Percentiles rank a stretch among this genome's conserved stretches.
Conservation (phyloP, 2,113 vertebrate genomes). For the Trogon melanurus region DNA sequence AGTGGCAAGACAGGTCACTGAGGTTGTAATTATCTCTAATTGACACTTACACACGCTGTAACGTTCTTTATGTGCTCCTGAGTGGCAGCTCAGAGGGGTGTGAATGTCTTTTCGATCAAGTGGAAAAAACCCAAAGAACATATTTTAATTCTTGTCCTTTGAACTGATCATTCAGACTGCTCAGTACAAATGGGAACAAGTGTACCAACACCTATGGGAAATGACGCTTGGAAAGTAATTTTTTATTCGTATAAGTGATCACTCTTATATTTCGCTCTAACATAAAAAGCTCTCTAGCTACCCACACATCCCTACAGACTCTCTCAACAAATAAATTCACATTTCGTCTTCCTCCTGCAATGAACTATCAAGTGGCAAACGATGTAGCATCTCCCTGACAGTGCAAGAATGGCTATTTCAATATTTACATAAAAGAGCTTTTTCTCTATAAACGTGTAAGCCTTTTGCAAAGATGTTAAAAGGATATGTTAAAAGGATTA, state of each 20-base stretch:
- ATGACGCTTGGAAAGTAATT: background rate
- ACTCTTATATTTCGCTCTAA: background rate
- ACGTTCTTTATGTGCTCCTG: constrained; percentile 21
- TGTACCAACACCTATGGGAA: background rate
- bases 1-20: constrained; percentile 37
- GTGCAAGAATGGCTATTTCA: background rate
- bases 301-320: background rate
- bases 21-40: constrained; percentile 52
- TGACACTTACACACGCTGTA: constrained; percentile 38
- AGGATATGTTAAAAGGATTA: background rate
- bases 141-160: constrained; percentile 35
- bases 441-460: background rate
- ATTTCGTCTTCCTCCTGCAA: background rate
- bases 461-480: background rate
- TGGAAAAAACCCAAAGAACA: background rate
- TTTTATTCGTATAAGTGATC: background rate
- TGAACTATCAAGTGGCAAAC: background rate
- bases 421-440: background rate
- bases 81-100: constrained; percentile 1
- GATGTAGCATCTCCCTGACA: background rate
- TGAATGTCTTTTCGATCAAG: background rate
- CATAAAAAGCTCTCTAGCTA: background rate
- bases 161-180: background rate
- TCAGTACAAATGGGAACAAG: background rate
- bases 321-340: background rate